Evolutionary conservation across 2,113 vertebrate genomes (phyloP).

Genomic region (Catharus fuscescens): DNA sequence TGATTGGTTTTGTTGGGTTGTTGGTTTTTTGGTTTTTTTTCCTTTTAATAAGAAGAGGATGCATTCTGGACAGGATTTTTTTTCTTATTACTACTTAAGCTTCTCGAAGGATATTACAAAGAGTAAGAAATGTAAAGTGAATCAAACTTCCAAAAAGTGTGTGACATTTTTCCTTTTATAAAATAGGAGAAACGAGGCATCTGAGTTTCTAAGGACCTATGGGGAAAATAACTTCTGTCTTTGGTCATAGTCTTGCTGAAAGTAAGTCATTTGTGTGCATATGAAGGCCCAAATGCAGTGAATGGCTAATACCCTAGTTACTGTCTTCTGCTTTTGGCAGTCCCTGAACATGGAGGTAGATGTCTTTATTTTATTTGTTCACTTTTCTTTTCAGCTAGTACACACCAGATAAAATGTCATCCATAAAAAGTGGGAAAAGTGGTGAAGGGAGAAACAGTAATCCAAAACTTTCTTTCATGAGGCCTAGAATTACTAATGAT

Average conservation of each 20-base stretch:
- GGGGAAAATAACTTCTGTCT: not conserved
- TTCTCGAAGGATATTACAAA: conserved; percentile 2
- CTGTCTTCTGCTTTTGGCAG: not conserved
- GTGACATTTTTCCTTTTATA: not conserved
- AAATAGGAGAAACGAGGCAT: not conserved
- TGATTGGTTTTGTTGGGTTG: not conserved
- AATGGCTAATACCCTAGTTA: not conserved
- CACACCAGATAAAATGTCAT: not conserved
- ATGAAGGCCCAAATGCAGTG: not conserved
- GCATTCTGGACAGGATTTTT: not conserved
- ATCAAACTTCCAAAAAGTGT: not conserved
- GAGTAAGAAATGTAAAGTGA: not conserved
- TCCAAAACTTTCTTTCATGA: not conserved
- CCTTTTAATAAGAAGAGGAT: not conserved
- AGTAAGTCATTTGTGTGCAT: not conserved
- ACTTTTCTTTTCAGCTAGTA: not conserved
- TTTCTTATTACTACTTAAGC: not conserved
- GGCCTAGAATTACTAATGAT: not conserved
- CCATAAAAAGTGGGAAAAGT: not conserved
- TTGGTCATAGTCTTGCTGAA: not conserved
- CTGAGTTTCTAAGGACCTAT: not conserved
- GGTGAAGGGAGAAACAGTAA: not conserved
- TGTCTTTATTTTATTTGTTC: not conserved
- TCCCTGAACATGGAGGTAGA: not conserved
- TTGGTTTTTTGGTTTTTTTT: not conserved